A percentile compares a stretch with the other conserved stretches of the same genome.
These are phyloP conservation scores for Platyscapa corneri DNA, from an alignment of 1,140 invertebrate species.

Conservation along the genomic window DNA sequence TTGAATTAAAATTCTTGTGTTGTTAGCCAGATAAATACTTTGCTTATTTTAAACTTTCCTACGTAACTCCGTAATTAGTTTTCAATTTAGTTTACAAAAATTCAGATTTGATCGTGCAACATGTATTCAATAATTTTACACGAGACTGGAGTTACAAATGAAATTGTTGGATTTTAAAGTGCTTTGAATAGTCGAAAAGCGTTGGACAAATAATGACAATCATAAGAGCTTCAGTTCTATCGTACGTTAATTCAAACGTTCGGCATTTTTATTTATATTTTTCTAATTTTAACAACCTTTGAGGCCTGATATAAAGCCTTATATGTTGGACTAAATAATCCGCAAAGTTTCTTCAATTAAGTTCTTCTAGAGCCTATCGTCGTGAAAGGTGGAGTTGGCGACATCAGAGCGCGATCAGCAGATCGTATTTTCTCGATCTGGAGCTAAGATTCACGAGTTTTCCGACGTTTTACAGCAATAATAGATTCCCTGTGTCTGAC, in stretches of 20 bases:
- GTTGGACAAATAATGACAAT: no score
- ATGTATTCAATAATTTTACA: background rate
- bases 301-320: background rate
- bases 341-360: slow-evolving; percentile 27
- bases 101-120: background rate
- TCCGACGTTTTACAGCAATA: slow-evolving; percentile 32
- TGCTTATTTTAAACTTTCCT: background rate
- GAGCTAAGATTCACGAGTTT: background rate
- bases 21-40: slow-evolving; percentile 13
- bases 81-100: slow-evolving; percentile 9
- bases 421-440: background rate
- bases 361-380: background rate
- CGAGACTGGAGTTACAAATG: background rate
- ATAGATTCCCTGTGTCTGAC: slow-evolving; percentile 42
- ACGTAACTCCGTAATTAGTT: slow-evolving; percentile 6
- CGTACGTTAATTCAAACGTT: background rate
- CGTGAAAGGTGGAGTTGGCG: no score
- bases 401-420: background rate
- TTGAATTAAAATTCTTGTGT: slow-evolving; percentile 23
- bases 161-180: background rate
- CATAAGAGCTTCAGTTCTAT: background rate
- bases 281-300: no score
- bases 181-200: no score
- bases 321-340: background rate
- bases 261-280: background rate